Conservation (phyloP, 2,888 invertebrate species). For the Netelia virgata region DNA sequence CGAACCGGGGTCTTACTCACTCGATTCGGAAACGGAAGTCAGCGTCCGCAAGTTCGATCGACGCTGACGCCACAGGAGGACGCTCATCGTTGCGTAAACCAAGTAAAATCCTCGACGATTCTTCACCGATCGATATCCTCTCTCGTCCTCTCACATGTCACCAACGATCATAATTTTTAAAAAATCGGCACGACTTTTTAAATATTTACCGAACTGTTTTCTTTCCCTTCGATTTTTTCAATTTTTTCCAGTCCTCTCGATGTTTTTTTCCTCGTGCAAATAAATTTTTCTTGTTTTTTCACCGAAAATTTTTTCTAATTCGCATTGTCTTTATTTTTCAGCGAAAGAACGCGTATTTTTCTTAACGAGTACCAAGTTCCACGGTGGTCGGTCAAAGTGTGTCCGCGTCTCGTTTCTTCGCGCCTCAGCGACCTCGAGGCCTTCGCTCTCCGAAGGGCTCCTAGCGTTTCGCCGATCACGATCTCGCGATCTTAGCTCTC, state of each 20-base stretch:
- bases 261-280: too few species aligned
- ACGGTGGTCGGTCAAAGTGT: conserved; percentile 32
- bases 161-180: not conserved
- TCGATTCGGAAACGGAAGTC: conserved; percentile 69
- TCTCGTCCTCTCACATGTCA: not conserved
- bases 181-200: too few species aligned
- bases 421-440: conserved; percentile 22
- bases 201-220: too few species aligned
- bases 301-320: not conserved
- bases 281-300: too few species aligned
- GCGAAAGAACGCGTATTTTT: not conserved
- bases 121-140: not conserved
- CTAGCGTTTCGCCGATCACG: conserved; percentile 55
- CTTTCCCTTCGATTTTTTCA: too few species aligned
- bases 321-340: not conserved
- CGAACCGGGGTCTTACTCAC: conserved; percentile 71
- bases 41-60: conserved; percentile 74
- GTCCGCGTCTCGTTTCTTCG: conserved; percentile 23
- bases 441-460: conserved; percentile 12
- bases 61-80: conserved; percentile 81
- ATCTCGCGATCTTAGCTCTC: conserved; percentile 62
- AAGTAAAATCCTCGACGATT: conserved; percentile 18
- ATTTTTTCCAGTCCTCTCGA: too few species aligned
- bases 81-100: conserved; percentile 76
- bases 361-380: conserved; percentile 1